Conservation (phyloP, 1,140 invertebrate genomes). For the Ceratosolen fusciceps region DNA sequence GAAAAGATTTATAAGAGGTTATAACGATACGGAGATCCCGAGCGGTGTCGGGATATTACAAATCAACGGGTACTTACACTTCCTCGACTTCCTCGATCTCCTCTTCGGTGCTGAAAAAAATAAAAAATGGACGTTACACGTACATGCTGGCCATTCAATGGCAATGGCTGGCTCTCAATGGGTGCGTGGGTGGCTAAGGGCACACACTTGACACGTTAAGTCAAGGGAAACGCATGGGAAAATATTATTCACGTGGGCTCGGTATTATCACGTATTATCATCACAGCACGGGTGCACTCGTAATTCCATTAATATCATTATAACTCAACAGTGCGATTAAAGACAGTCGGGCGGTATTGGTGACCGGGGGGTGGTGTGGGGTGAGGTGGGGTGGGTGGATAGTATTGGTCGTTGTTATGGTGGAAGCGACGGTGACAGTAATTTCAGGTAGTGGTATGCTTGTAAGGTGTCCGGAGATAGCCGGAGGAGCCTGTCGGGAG, state of each 20-base stretch:
- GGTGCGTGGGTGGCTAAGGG: not conserved
- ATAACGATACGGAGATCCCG: conserved; percentile 24
- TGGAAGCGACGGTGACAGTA: too few relatives aligned
- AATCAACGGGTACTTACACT: conserved; percentile 63
- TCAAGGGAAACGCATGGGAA: not conserved
- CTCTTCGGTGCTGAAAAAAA: conserved; percentile 68
- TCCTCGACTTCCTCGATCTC: conserved; percentile 69
- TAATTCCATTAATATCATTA: too few relatives aligned
- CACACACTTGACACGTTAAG: too few relatives aligned
- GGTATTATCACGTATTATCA: not conserved
- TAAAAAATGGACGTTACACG: conserved; percentile 53
- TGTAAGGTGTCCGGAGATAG: too few relatives aligned
- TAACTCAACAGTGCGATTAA: too few relatives aligned
- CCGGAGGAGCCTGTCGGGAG: too few relatives aligned
- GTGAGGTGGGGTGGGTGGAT: too few relatives aligned
- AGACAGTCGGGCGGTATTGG: too few relatives aligned
- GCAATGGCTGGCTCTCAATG: not conserved
- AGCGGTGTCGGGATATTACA: not conserved
- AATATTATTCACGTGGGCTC: not conserved
- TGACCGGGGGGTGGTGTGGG: too few relatives aligned
- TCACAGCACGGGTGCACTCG: not conserved
- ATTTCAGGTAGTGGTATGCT: too few relatives aligned
- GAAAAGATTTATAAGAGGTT: conserved; percentile 37
- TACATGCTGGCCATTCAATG: conserved; percentile 8
- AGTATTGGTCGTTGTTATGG: too few relatives aligned